Base-by-base conservation (phyloP, 1,140 invertebrate genomes). In the Metaphire vulgaris region DNA sequence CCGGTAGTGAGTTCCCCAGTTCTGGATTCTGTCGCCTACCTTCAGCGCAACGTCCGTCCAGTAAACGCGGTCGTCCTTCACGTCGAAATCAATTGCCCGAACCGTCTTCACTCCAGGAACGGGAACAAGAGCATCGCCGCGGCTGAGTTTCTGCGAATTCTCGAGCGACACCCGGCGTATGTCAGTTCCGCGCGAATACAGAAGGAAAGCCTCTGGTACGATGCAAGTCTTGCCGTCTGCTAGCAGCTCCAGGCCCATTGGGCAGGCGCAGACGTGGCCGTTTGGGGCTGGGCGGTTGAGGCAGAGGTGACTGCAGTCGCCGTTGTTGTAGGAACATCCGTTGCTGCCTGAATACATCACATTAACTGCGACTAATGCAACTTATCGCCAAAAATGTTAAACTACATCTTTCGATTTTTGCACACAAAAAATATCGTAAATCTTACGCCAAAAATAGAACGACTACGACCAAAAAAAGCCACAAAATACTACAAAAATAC, bases 261-360 rank as follows among this genome's bases (percentile, higher is more conserved):
- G 97, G 86, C 97, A 99, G 16, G 91, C 92, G 84, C 97, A 99
- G 1, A 83, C 79, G 1, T 26, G 72, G 0, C 80, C 80, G 31
- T 81, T 30, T 1, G 75, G 92, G 88, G 80, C 91, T 92, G 67
- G 93, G 92, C 0, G 92, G 89, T n/a, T n/a, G 0, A 99, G 86
- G 85, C 97, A 99, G 0, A 99, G 88, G 88, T 99, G 96, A 0
- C 95, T 97, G 83, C 97, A 99, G 0, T 93, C 95, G 31, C 95
- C 96, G 84, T 99, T 99, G 80, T 96, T 93, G 0, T 88, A 87
- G 0, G 90, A 92, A 84, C 97, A 99, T 0, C 96, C 95, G 88
- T 99, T 99, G 0, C 89, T 88, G 82, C 94, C 86, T 76, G 79
- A 15, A 77, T 78, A n/a, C n/a, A n/a, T n/a, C n/a, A n/a, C n/a